Conservation (phyloP, 2,888 invertebrate genomes). For the Drosophila vallismaia region DNA sequence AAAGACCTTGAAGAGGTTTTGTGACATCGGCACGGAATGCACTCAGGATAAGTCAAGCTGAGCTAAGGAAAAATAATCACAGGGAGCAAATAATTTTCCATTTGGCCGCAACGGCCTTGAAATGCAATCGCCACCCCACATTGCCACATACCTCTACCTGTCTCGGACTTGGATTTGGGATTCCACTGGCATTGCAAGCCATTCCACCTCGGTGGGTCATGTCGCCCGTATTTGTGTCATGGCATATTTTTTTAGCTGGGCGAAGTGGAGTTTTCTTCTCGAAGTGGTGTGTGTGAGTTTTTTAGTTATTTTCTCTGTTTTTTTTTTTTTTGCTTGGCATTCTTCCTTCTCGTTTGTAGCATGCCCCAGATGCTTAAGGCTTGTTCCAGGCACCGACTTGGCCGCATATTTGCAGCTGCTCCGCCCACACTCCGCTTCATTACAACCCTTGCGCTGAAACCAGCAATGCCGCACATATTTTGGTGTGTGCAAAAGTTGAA, state of each 20-base stretch:
- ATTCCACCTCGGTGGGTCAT: slow-evolving; percentile 38
- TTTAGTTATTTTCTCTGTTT: slow-evolving; percentile 9
- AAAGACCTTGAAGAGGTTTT: slow-evolving; percentile 22
- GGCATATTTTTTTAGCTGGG: slow-evolving; percentile 62
- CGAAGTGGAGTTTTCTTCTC: slow-evolving; percentile 19
- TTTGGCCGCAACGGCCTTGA: slow-evolving; percentile 59
- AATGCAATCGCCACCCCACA: slow-evolving; percentile 29
- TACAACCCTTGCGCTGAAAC: background rate
- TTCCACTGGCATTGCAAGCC: slow-evolving; percentile 29
- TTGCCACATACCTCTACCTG: slow-evolving; percentile 47
- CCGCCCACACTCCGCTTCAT: slow-evolving; percentile 4
- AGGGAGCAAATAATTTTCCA: slow-evolving; percentile 63
- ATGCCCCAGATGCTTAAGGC: slow-evolving; percentile 51
- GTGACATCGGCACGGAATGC: slow-evolving; percentile 50
- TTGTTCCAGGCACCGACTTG: slow-evolving; percentile 41
- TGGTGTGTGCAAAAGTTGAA: slow-evolving; percentile 66
- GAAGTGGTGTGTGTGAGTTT: background rate
- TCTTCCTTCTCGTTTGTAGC: slow-evolving; percentile 42
- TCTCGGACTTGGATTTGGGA: slow-evolving; percentile 21
- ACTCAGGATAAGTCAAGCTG: slow-evolving; percentile 42
- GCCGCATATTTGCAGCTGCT: slow-evolving; percentile 62
- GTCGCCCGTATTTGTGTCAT: slow-evolving; percentile 56
- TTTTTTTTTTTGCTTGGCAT: slow-evolving; percentile 23
- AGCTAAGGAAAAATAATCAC: slow-evolving; percentile 50
- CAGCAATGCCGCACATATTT: slow-evolving; percentile 67